Base-by-base conservation (phyloP, 2,888 invertebrate genomes). In the Lithophane ornitopus region DNA sequence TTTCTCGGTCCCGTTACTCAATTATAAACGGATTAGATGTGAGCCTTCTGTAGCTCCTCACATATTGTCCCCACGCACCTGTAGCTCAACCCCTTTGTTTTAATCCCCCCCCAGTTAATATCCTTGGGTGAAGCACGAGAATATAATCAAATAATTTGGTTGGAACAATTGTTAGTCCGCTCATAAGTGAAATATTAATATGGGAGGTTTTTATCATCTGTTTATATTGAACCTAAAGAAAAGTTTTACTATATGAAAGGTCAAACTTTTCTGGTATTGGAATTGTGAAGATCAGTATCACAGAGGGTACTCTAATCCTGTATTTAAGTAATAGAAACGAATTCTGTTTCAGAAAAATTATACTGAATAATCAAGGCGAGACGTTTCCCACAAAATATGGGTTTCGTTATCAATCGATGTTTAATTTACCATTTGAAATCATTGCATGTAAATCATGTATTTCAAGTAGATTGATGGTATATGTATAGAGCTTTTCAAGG, bases 1-100 rank as follows among this genome's bases (percentile, higher is more conserved):
- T 61, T 7, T 16, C 12, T 61, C 34, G 14, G 12, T 46, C 22
- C 44, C 0, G 44, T 26, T 11, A 26, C 22, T 34, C 34, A 34
- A 39, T 62, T 39, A 62, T 14, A 62, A 14, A 19, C 44, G 19
- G 70, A 49, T 41, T 28, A 56, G 12, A n/a, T 46, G 8, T 14
- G n/a, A 28, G 26, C 28, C 74, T 82, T 81, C 77, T 73, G 73
- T 22, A 41, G 11, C 16, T 19, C 2, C 0, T 2, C 49, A 6
- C 4, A 1, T 12, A 0, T 7, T 52, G 28, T 26, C 22, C n/a
- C 1, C 28, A 63, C 86, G 65, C 88, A 87, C 86, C 86, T 87
- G 86, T 87, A 87, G 88, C 78, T 52, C n/a, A 78, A 75, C 56
- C 75, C 79, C 68, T 86, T 85, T 86, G 75, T 81, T 87, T 85